These are phyloP conservation scores for Pseudochirops corinnae DNA, from an alignment of 2,797 vertebrate genomes.

Conservation along the genomic window DNA sequence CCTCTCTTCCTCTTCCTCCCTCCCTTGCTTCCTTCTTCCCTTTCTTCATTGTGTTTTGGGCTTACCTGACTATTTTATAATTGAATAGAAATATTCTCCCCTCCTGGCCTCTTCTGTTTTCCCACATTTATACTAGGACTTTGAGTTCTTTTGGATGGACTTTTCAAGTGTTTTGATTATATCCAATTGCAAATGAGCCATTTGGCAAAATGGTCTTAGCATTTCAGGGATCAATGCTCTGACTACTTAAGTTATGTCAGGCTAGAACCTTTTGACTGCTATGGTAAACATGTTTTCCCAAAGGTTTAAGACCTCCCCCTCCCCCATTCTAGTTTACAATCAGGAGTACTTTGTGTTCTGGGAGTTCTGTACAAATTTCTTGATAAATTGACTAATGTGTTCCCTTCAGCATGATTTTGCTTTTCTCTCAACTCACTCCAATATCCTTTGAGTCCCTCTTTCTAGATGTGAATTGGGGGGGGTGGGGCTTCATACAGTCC, in stretches of 20 bases:
- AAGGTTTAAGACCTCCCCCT: not conserved
- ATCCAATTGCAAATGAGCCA: not conserved
- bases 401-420: conserved; percentile 48
- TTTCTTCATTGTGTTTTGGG: not conserved
- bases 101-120: not conserved
- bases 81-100: not conserved
- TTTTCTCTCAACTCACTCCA: conserved; percentile 18
- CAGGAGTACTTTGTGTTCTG: conserved; percentile 35
- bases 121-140: not conserved
- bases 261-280: not conserved
- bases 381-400: conserved; percentile 35
- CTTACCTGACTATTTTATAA: not conserved
- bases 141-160: not conserved
- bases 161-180: conserved; percentile 54
- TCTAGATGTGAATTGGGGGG: conserved; percentile 36
- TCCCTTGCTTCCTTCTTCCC: not conserved
- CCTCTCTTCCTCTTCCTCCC: not conserved
- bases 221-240: conserved; percentile 29
- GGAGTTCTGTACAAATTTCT: conserved; percentile 32
- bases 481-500: not conserved
- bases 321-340: conserved; percentile 35
- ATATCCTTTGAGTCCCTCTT: conserved; percentile 29
- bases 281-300: conserved; percentile 19
- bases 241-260: conserved; percentile 27
- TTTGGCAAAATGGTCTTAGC: conserved; percentile 16